Conservation (phyloP, 1,140 invertebrate species). For the Cyrtorhinus lividipennis region DNA sequence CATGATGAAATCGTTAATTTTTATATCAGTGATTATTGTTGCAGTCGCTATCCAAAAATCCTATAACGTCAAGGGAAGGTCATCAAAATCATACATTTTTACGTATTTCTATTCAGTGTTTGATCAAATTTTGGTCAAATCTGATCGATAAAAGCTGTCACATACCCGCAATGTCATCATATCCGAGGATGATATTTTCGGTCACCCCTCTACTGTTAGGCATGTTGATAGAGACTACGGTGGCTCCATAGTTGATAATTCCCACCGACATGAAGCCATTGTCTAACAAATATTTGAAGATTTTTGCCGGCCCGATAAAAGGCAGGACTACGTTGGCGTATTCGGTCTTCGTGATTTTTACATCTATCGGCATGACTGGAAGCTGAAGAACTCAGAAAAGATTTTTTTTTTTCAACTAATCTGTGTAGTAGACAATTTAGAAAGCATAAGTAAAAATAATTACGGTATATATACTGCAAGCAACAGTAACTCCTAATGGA, state of each 20-base stretch:
- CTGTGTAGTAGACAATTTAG: too few relatives aligned
- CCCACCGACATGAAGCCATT: slow-evolving; percentile 24
- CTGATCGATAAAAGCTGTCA: slow-evolving; percentile 26
- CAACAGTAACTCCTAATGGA: too few relatives aligned
- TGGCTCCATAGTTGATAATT: slow-evolving; percentile 62
- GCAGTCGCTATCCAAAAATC: too few relatives aligned
- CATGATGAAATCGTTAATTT: too few relatives aligned
- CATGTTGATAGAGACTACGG: slow-evolving; percentile 52
- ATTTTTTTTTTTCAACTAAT: too few relatives aligned
- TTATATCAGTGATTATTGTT: too few relatives aligned
- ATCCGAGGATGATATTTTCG: slow-evolving; percentile 61
- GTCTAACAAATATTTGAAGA: not conserved
- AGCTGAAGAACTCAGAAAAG: too few relatives aligned
- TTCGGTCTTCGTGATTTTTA: not conserved
- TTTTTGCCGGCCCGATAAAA: not conserved
- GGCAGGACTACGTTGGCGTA: not conserved
- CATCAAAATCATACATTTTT: not conserved
- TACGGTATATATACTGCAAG: too few relatives aligned
- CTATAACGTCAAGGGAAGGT: not conserved
- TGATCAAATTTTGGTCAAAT: not conserved
- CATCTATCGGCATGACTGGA: not conserved
- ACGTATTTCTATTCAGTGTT: not conserved
- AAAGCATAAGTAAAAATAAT: too few relatives aligned
- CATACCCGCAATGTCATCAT: slow-evolving; percentile 58
- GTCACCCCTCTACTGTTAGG: slow-evolving; percentile 50